Base-by-base conservation (phyloP, 2,797 vertebrate genomes). In the Clarias platycephalus region DNA sequence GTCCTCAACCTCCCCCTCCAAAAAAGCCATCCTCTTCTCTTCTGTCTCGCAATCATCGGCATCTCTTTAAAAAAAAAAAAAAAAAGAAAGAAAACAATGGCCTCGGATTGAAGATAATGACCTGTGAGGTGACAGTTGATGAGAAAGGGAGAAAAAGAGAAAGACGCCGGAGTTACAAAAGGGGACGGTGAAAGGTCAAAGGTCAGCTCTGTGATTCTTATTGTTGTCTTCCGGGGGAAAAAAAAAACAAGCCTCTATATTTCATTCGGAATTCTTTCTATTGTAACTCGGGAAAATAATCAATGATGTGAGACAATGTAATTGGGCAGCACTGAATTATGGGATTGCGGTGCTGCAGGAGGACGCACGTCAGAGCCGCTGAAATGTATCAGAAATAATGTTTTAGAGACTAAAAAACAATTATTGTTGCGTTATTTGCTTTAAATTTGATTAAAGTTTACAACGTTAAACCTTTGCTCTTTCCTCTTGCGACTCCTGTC, bases 121-220 rank as follows among this genome's bases (percentile, higher is more conserved):
- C 91, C 91, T 0, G 91, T n/a, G 83, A 92, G 92, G 90, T 90
- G 92, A 92, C 93, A 93, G 91, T 84, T 90, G 91, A 94, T 95
- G 91, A 91, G 92, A 89, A 85, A 88, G 85, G 85, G 91, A 94
- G 94, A 93, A 93, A 49, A 94, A 90, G 88, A 85, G 75, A 84
- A 80, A 88, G 86, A 87, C 93, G 91, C 89, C 88, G 76, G 88
- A 85, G 92, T 89, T 94, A 93, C 95, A 94, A 96, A 96, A 95
- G 94, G 37, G 95, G 94, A 95, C 86, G 88, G 91, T 90, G 93
- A 92, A 91, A 88, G 92, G 95, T 96, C 95, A 97, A 92, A 95
- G 96, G 95, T 97, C 94, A 94, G 87, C 86, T 89, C 93, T 95
- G 93, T 95, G 94, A 95, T 95, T 62, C 95, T 95, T 94, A 94